Conservation (phyloP, 2,113 vertebrate genomes). For the Xerus inauris region DNA sequence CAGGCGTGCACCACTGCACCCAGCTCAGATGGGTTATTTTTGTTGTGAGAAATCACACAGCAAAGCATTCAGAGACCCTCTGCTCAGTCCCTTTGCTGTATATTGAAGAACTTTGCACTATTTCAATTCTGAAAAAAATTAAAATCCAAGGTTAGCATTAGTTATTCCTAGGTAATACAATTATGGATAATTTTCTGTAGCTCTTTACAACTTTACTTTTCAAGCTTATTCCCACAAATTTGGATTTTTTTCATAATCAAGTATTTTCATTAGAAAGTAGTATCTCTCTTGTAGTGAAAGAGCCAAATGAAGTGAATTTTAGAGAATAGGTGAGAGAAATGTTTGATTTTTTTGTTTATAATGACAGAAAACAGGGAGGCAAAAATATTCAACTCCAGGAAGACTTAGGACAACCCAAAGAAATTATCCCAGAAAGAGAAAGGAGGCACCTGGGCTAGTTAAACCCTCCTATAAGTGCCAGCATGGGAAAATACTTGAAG, state of each 20-base stretch:
- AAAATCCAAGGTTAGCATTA: conserved; percentile 9
- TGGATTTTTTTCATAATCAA: not conserved
- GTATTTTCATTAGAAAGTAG: not conserved
- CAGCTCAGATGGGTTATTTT: not conserved
- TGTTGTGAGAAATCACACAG: not conserved
- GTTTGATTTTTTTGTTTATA: not conserved
- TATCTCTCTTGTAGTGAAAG: not conserved
- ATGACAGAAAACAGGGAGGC: not conserved
- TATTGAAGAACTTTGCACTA: not conserved
- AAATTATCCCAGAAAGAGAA: not conserved
- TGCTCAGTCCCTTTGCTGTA: not conserved
- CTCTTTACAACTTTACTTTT: conserved; percentile 7
- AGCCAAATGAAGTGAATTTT: not conserved
- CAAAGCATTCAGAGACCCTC: not conserved
- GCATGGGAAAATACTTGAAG: not conserved
- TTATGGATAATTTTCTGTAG: not conserved
- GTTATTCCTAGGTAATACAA: not conserved
- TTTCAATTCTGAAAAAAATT: not conserved
- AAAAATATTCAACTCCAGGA: not conserved
- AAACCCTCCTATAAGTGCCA: not conserved
- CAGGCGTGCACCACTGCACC: too few relatives aligned
- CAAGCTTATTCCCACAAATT: not conserved
- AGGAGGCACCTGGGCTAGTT: not conserved
- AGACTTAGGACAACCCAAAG: not conserved
- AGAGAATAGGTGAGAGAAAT: not conserved